Evolutionary conservation across 2,888 invertebrate genomes (phyloP), one percentile per base, ranked within the genome.

Genomic region (Acanthacorydalis orientalis): DNA sequence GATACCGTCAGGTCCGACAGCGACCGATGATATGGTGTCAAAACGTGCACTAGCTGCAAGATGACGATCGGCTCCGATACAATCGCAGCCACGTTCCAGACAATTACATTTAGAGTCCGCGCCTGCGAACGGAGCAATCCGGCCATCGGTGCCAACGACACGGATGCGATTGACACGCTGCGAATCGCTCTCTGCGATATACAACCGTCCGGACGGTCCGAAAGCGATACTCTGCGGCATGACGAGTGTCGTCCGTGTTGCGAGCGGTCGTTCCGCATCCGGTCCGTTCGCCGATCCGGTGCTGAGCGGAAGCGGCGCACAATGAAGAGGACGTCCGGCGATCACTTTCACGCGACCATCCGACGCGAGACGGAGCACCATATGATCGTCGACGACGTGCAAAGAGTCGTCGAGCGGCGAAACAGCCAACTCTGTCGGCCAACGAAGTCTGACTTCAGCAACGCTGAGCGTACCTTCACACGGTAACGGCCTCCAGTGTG

Each of bases 151-250:
- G 1, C 87, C 88, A 47, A 96, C 88, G 0, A 91, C 78, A 14
- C 95, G 71, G 0, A 92, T 82, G 44, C 95, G 74, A 64, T 97
- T 95, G 46, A 95, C 88, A 54, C 92, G 75, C 63, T 95, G 92
- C 0, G 91, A 89, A 64, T 96, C 95, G 57, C 92, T 92, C 63
- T 97, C 96, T 0, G 95, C 92, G 0, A 97, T 88, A 60, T 83
- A 96, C 10, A 98, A 68, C 59, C 91, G 83, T 4, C 96, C 96
- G 41, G 88, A 81, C 0, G 91, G 85, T 11, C 89, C 89, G 55
- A 96, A 95, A 0, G 92, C 85, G 46, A 98, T 86, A 57, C 92
- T 91, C 60, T 93, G 90, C 0, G 95, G 92, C 79, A 90, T 88
- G 0, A 89, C 89, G 31, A 96, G 70, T 0, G 88, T 86, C 0